These are phyloP conservation scores for Hyles vespertilio DNA, from an alignment of 1,140 invertebrate genomes.

Conservation along the genomic window DNA sequence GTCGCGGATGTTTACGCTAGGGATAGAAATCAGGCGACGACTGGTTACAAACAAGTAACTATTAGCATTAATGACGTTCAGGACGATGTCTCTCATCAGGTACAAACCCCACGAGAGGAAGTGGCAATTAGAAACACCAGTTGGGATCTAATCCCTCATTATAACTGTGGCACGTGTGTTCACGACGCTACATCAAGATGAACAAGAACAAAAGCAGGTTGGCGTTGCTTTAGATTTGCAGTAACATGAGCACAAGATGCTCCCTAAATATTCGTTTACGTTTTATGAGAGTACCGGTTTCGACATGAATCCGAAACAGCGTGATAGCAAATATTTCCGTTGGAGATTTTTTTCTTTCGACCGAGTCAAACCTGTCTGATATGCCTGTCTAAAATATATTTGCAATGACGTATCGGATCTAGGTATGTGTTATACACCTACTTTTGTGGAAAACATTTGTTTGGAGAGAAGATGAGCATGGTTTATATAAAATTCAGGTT, in stretches of 20 bases:
- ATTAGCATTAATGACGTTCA: conserved; percentile 30
- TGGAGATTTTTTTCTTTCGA: conserved; percentile 31
- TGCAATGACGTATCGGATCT: conserved; percentile 22
- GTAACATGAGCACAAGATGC: too few species aligned
- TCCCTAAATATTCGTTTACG: too few species aligned
- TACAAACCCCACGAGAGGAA: conserved; percentile 6
- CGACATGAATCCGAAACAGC: conserved; percentile 22
- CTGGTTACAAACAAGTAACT: conserved; percentile 29
- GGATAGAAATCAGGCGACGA: conserved; percentile 39
- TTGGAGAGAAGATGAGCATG: neutral
- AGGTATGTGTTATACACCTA: conserved; percentile 2
- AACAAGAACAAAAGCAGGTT: neutral
- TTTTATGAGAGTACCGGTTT: conserved; percentile 30
- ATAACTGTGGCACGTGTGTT: too few species aligned
- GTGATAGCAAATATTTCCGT: conserved; percentile 40
- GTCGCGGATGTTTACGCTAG: conserved; percentile 41
- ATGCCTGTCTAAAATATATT: conserved; percentile 24
- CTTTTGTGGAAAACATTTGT: neutral
- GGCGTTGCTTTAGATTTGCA: neutral
- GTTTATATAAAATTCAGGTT: neutral
- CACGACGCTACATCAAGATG: too few species aligned
- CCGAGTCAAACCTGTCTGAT: conserved; percentile 34
- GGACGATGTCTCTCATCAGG: conserved; percentile 6
- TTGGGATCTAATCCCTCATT: too few species aligned
- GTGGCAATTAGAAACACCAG: conserved; percentile 2